Conservation (phyloP, 2,113 vertebrate genomes). For the Cinclus mexicanus region DNA sequence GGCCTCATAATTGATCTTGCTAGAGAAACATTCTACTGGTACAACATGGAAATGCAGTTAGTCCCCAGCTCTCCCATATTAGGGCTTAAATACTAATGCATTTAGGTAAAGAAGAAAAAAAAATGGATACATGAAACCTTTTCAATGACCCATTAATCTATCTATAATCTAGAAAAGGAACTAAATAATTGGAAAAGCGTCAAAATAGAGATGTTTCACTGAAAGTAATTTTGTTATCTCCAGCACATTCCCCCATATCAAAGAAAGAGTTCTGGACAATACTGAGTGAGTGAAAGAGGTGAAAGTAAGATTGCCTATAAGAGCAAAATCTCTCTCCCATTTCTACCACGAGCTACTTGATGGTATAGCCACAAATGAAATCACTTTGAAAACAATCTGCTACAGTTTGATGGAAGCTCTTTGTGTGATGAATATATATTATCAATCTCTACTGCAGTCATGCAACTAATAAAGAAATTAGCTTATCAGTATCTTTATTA, state of each 20-base stretch:
- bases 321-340: background rate
- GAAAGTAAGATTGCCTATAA: background rate
- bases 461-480: background rate
- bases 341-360: background rate
- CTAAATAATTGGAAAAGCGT: background rate
- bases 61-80: background rate
- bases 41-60: background rate
- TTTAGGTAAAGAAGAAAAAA: background rate
- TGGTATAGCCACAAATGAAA: background rate
- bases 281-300: rapidly evolving
- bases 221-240: background rate
- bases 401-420: background rate
- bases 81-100: background rate
- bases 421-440: background rate
- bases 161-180: background rate
- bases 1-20: background rate
- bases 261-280: background rate
- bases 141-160: background rate
- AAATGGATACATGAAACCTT: background rate
- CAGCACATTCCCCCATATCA: background rate
- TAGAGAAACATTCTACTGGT: background rate
- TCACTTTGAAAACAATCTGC: background rate
- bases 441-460: background rate
- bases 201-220: background rate
- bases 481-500: background rate